phyloP scores from a whole-genome alignment of 2,797 vertebrate genomes.

The Thaleichthys pacificus region DNA sequence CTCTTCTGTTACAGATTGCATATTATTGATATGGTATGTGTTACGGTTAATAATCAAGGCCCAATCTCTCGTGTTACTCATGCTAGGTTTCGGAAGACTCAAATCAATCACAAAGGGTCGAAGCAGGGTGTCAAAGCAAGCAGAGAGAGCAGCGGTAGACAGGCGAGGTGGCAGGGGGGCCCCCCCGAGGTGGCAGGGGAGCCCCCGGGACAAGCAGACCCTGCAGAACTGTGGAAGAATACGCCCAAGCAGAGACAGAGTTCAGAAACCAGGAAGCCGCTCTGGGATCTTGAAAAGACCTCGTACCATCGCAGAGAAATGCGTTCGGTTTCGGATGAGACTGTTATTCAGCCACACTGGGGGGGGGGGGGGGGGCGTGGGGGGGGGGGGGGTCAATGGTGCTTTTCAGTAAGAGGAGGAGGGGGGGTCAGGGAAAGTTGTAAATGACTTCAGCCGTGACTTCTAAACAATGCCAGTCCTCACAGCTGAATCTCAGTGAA shows the following conservation, averaged over 20 bases:
- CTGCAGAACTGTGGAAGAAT: no score
- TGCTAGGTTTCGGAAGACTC: conserved; percentile 21
- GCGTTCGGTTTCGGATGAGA: no score
- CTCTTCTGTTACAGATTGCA: not conserved
- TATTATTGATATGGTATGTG: not conserved
- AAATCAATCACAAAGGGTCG: conserved; percentile 20
- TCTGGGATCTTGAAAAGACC: not conserved
- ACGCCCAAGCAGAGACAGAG: not conserved
- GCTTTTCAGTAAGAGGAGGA: not conserved
- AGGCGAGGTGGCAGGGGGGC: conserved; percentile 21
- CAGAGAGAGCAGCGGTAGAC: conserved; percentile 42
- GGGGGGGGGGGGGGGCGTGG: no score
- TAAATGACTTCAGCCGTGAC: conserved; percentile 2
- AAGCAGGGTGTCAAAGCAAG: conserved; percentile 63
- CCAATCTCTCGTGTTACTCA: conserved; percentile 8
- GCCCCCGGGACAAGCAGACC: conserved; percentile 5
- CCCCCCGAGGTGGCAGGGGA: not conserved
- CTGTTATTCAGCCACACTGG: not conserved
- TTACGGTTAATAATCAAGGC: not conserved
- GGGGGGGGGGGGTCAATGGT: no score
- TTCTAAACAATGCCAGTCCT: conserved; percentile 39
- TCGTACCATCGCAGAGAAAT: no score
- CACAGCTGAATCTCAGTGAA: conserved; percentile 34
- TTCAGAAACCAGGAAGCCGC: conserved; percentile 33
- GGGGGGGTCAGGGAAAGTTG: not conserved